Evolutionary conservation across 1,140 invertebrate species (phyloP).

Genomic region (Cryptotermes secundus): DNA sequence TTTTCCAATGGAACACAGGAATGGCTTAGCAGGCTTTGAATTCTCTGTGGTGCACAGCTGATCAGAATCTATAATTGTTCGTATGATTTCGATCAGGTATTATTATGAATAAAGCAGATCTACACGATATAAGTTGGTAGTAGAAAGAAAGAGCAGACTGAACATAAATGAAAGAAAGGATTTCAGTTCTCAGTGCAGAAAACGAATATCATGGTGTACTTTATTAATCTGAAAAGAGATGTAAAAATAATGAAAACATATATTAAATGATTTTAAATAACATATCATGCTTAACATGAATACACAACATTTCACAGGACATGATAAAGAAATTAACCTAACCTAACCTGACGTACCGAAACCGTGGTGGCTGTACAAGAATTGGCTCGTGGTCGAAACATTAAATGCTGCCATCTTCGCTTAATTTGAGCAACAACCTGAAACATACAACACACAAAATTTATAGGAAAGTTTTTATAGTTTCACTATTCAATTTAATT

Average conservation of each 20-base stretch:
- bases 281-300: background rate
- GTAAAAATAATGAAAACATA: background rate
- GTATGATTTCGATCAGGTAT: no score
- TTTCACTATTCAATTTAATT: no score
- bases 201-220: background rate
- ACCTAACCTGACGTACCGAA: constrained; percentile 64
- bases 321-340: constrained; percentile 17
- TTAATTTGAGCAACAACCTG: constrained; percentile 77
- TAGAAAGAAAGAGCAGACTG: no score
- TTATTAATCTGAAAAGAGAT: background rate
- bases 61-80: no score
- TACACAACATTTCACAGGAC: background rate
- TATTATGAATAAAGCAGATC: no score
- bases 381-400: constrained; percentile 71
- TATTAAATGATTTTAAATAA: background rate
- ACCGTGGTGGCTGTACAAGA: constrained; percentile 81
- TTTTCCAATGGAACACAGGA: no score
- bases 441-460: constrained; percentile 22
- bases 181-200: no score
- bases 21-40: no score
- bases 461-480: background rate
- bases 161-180: no score
- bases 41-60: no score
- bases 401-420: constrained; percentile 70
- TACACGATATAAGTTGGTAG: no score